Conservation (phyloP, 2,797 vertebrate genomes). For the Helarctos malayanus region DNA sequence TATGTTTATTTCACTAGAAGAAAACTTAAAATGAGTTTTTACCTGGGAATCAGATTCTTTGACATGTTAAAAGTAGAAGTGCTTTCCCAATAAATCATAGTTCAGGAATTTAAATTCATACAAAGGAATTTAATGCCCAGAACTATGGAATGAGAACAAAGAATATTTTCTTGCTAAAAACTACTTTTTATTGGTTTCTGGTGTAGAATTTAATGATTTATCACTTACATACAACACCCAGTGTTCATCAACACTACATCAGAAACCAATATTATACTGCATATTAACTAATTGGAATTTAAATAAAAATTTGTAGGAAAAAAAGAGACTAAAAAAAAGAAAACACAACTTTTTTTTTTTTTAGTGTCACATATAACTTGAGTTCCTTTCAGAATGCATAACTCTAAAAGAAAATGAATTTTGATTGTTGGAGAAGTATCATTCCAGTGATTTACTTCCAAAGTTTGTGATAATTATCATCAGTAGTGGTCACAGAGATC, state of each 20-base stretch:
- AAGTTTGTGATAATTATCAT: background rate
- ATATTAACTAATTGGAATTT: background rate
- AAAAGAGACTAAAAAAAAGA: background rate
- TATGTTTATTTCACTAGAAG: background rate
- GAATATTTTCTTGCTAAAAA: background rate
- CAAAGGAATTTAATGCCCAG: background rate
- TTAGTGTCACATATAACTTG: background rate
- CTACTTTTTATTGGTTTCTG: background rate
- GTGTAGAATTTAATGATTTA: background rate
- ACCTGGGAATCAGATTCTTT: background rate
- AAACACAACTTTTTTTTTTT: background rate
- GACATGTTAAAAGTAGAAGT: background rate
- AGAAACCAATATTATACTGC: background rate
- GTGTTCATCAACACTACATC: background rate
- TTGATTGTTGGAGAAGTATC: background rate
- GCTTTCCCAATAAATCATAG: background rate
- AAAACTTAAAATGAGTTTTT: constrained; percentile 8
- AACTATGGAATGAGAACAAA: background rate
- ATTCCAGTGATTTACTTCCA: background rate
- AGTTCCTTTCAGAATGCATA: background rate
- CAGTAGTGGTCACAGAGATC: background rate
- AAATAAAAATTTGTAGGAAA: background rate
- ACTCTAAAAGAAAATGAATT: background rate
- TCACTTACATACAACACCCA: background rate
- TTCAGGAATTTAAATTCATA: background rate